Percentiles rank a stretch among this genome's conserved stretches.
These are phyloP conservation scores for Halichondria panicea DNA, from an alignment of 37 sponge, comb jelly and placozoan species.

Conservation along the genomic window DNA sequence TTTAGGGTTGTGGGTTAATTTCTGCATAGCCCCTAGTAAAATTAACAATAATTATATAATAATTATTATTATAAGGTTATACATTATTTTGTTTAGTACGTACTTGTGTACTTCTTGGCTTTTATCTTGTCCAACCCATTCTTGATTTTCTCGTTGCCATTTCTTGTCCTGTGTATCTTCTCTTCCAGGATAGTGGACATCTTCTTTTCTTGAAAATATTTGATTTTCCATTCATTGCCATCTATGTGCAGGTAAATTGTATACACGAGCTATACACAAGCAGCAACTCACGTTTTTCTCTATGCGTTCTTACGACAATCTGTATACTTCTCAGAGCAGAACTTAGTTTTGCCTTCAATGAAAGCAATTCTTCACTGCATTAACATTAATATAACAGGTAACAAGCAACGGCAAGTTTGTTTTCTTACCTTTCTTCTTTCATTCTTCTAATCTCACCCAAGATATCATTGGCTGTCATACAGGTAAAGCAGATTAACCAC, in stretches of 20 bases:
- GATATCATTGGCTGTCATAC: constrained; percentile 13
- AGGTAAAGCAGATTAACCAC: no score
- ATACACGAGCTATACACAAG: background rate
- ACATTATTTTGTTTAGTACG: no score
- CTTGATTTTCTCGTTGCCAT: background rate
- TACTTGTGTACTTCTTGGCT: background rate
- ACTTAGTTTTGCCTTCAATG: background rate
- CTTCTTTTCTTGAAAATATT: constrained; percentile 33
- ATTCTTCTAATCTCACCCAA: constrained; percentile 10
- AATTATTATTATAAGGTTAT: no score
- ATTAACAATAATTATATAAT: no score
- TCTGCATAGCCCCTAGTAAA: no score
- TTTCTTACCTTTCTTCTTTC: constrained; percentile 22
- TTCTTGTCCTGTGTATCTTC: background rate
- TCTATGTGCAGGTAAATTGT: constrained; percentile 7
- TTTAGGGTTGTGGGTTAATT: no score
- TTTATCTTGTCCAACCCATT: background rate
- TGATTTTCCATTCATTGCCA: constrained; percentile 34
- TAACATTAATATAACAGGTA: background rate
- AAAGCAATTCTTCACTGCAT: constrained; percentile 7
- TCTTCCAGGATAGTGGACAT: constrained; percentile 9
- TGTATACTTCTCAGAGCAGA: constrained; percentile 7
- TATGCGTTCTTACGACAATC: background rate
- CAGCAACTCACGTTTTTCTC: constrained; percentile 20
- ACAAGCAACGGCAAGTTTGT: background rate